These are phyloP conservation scores for Pyrrhosoma nymphula DNA, from an alignment of 2,888 invertebrate genomes.

Conservation along the genomic window DNA sequence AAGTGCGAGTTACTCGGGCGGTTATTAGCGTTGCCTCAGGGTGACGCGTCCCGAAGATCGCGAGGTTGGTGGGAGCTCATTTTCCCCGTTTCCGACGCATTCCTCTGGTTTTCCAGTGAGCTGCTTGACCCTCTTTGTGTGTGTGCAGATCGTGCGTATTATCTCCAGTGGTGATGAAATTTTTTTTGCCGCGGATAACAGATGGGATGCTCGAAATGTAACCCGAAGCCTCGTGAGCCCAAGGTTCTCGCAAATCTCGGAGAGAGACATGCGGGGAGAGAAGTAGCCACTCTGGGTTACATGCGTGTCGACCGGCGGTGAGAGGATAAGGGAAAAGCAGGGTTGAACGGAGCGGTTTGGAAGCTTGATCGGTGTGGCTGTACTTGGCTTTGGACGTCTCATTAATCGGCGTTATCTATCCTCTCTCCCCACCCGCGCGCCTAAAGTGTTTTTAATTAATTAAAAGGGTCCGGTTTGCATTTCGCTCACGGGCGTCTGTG, in stretches of 20 bases:
- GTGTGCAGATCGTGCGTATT: neutral
- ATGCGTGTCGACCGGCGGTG: neutral
- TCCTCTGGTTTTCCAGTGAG: neutral
- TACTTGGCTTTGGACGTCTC: constrained; percentile 6
- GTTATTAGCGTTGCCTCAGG: neutral
- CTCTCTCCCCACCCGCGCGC: too few relatives aligned
- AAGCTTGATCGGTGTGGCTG: constrained; percentile 4
- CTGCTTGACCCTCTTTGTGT: neutral
- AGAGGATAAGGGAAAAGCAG: neutral
- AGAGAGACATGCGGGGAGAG: neutral
- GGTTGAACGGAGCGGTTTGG: neutral
- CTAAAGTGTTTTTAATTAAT: constrained; percentile 47
- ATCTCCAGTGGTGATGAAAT: neutral
- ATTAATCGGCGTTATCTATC: constrained; percentile 33
- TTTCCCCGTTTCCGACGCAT: neutral
- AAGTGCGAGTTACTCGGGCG: neutral
- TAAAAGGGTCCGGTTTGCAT: neutral
- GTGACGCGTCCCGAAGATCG: neutral
- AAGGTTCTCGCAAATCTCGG: neutral
- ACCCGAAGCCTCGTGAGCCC: neutral
- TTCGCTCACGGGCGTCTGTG: neutral
- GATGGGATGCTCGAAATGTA: neutral
- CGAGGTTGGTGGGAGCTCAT: neutral
- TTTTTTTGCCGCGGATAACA: neutral
- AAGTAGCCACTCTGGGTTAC: neutral